A percentile compares a stretch with the other conserved stretches of the same genome.
phyloP scores from a whole-genome alignment of 2,888 invertebrate genomes.

The Dascillus cervinus region DNA sequence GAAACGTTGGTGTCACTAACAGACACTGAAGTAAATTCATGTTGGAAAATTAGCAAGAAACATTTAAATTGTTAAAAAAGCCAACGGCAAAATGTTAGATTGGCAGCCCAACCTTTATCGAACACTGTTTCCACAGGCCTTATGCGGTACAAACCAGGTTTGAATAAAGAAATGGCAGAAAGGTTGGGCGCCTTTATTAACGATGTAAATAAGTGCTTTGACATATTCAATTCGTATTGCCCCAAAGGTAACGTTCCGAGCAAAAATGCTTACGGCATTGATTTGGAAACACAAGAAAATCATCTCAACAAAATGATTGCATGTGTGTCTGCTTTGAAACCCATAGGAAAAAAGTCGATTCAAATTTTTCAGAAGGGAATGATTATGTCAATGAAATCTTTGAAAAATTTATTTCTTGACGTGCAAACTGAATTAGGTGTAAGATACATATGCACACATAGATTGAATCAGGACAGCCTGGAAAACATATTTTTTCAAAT shows the following conservation, averaged over 20 bases:
- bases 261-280: conserved; percentile 7
- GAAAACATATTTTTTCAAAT: too few species aligned
- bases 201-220: conserved; percentile 18
- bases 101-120: conserved; percentile 19
- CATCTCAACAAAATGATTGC: conserved; percentile 4
- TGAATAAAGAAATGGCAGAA: too few species aligned
- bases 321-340: conserved; percentile 2
- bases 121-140: conserved; percentile 17
- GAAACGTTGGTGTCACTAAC: too few species aligned
- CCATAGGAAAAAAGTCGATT: conserved; percentile 2
- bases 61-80: conserved; percentile 14
- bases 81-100: conserved; percentile 16
- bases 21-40: conserved; percentile 10
- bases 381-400: too few species aligned
- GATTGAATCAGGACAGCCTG: conserved; percentile 5
- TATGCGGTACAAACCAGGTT: conserved; percentile 14
- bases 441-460: conserved; percentile 3
- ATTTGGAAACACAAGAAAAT: conserved; percentile 6
- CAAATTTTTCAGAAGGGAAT: too few species aligned
- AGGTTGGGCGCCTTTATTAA: conserved; percentile 17
- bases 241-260: too few species aligned
- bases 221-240: conserved; percentile 15
- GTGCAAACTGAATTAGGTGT: too few species aligned
- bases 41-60: conserved; percentile 11
- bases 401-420: conserved; percentile 5